Conservation (phyloP, 2,113 vertebrate species). For the Oenanthe oenanthe region DNA sequence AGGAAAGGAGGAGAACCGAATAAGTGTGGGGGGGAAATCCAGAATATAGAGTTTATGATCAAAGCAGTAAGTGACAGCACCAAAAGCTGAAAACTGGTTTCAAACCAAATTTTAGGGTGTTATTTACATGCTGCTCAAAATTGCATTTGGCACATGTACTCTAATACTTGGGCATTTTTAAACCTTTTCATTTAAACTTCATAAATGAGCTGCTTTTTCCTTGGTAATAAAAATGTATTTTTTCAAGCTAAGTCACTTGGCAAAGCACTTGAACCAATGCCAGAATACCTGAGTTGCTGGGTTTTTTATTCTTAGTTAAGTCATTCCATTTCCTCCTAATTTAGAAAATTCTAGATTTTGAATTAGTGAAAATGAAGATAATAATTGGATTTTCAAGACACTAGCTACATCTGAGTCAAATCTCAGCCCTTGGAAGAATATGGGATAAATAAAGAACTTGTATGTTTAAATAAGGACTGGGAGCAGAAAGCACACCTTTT, state of each 20-base stretch:
- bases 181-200: background rate
- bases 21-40: background rate
- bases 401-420: background rate
- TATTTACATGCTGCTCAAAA: conserved; percentile 6
- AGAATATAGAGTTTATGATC: background rate
- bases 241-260: conserved; percentile 43
- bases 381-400: background rate
- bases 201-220: conserved; percentile 42
- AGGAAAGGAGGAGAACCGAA: background rate
- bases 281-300: background rate
- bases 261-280: background rate
- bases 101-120: background rate
- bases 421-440: background rate
- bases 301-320: background rate
- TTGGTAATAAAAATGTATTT: background rate
- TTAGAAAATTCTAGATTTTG: background rate
- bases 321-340: background rate
- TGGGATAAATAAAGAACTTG: background rate
- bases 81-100: background rate
- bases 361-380: background rate
- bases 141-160: background rate
- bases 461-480: background rate
- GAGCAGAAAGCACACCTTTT: background rate
- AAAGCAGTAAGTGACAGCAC: background rate
- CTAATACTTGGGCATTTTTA: background rate